Base-by-base conservation (phyloP, 1,140 invertebrate genomes). In the Aphelenchoides avenae region DNA sequence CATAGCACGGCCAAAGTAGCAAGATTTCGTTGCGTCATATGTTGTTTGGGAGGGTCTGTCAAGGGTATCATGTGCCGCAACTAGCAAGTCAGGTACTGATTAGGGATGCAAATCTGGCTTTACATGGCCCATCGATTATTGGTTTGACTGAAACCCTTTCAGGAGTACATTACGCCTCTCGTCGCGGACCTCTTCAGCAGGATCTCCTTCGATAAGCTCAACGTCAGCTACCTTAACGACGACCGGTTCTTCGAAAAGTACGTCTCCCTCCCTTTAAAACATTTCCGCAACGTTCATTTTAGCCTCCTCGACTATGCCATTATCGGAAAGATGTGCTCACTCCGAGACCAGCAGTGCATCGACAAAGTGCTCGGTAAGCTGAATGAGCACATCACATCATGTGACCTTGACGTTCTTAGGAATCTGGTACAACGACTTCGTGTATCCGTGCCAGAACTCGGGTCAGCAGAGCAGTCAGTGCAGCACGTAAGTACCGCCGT, bases 201-300 rank as follows among this genome's bases (percentile, higher is more conserved):
- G 26, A 59, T 61, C 5, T 62, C 30, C 9, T 56, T 62, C 15
- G 62, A 58, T 56, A 55, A 66, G 56, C 51, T 57, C 37, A 55
- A 68, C 36, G 58, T 57, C 20, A 57, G 46, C 13, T 59, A 61
- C 11, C 39, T 57, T 9, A 57, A 69, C 33, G 58, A 64, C 48
- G 37, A 52, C 15, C 33, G 58, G 18, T 68, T 72, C 22, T 69
- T 72, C 36, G 66, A 69, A 26, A 64, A 68, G 66, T 69, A 30
- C 9, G 34, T 70, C 13, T 2, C 41, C n/a, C 1, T 0, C 26
- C 20, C 26, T 50, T 39, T 62, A 37, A 18, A 7, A n/a, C 22
- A 13, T 9, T 30, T 48, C 48, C 11, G 22, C 13, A n/a, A n/a
- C n/a, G 5, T 20, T 53, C n/a, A 27, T 4, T 65, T 49, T 34